Conservation (phyloP, 2,797 vertebrate species). For the Poliocrania exsul region DNA sequence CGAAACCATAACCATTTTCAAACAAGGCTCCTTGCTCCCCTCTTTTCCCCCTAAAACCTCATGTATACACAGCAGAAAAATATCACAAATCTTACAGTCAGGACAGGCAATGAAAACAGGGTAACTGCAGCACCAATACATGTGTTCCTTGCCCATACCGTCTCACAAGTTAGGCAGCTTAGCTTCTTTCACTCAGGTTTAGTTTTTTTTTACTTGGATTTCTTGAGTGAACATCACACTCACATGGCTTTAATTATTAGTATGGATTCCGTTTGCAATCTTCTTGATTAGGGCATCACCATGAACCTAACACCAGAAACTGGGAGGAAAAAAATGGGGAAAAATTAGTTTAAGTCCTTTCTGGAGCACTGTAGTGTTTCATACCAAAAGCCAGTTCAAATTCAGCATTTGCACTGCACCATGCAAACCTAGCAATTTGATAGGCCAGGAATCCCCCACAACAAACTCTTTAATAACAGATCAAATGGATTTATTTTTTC, state of each 20-base stretch:
- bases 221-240: neutral
- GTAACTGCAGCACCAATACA: neutral
- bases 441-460: neutral
- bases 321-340: neutral
- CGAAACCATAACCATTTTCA: neutral
- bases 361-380: neutral
- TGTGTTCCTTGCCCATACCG: fast-evolving
- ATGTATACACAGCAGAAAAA: neutral
- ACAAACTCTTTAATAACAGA: neutral
- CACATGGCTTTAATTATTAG: neutral
- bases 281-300: neutral
- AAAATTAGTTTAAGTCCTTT: neutral
- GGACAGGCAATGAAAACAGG: neutral
- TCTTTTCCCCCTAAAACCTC: neutral
- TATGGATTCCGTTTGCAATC: neutral
- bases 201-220: neutral
- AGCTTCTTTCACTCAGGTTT: neutral
- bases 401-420: neutral
- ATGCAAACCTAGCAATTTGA: neutral
- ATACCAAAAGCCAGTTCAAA: neutral
- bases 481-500: neutral
- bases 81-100: neutral
- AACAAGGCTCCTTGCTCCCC: neutral
- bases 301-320: neutral
- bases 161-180: neutral